These are phyloP conservation scores for Oegoconia quadripuncta DNA, from an alignment of 2,888 invertebrate species.

Conservation along the genomic window DNA sequence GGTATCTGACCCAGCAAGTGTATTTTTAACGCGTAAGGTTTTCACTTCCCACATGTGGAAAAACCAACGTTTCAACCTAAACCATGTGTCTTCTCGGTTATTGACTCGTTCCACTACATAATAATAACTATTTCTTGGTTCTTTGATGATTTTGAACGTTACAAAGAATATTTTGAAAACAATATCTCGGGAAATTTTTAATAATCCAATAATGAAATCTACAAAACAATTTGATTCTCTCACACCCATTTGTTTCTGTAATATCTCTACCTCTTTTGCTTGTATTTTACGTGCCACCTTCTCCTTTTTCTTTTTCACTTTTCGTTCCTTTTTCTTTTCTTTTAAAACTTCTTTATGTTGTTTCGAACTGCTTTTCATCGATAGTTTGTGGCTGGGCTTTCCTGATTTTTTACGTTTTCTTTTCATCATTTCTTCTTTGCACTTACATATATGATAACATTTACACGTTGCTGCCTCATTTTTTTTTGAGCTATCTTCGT, in stretches of 20 bases:
- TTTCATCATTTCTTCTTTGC: slow-evolving; percentile 5
- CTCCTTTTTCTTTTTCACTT: slow-evolving; percentile 8
- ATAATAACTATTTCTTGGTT: slow-evolving; percentile 30
- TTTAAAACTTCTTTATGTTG: slow-evolving; percentile 1
- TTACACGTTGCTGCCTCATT: not conserved
- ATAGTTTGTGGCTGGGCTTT: not conserved
- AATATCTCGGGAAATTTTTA: slow-evolving; percentile 22
- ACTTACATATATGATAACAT: slow-evolving; percentile 11
- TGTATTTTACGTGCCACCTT: slow-evolving; percentile 12
- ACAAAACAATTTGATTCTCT: slow-evolving; percentile 30
- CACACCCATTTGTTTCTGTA: slow-evolving; percentile 23
- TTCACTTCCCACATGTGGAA: slow-evolving; percentile 26
- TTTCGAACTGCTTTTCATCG: not conserved
- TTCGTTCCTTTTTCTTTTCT: slow-evolving; percentile 7
- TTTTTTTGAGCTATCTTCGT: too few relatives aligned
- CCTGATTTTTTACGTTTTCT: slow-evolving; percentile 2
- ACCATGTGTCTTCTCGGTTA: slow-evolving; percentile 28
- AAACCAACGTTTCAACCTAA: slow-evolving; percentile 23
- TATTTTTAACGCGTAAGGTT: slow-evolving; percentile 32
- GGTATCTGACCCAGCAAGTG: slow-evolving; percentile 34
- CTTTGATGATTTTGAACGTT: slow-evolving; percentile 22
- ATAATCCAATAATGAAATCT: slow-evolving; percentile 29
- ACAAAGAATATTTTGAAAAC: slow-evolving; percentile 15
- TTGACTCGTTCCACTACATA: slow-evolving; percentile 25
- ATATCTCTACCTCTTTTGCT: slow-evolving; percentile 17